Evolutionary conservation across 2,888 invertebrate genomes (phyloP), one percentile per base, ranked within the genome.

Genomic region (Ophion ventricosus): DNA sequence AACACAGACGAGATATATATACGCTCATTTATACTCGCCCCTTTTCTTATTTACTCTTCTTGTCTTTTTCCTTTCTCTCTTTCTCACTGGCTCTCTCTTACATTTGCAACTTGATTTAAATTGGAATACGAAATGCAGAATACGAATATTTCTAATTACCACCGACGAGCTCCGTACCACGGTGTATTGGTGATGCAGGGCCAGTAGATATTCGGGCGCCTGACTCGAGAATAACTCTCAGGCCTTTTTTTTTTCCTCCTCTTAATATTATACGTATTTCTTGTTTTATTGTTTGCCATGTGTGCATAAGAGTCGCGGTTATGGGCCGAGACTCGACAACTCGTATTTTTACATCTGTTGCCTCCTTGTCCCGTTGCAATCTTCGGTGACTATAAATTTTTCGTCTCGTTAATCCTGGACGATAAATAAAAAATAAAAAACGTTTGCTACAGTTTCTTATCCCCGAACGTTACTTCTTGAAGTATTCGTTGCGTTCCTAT

Each of bases 91-190:
- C 82, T 74, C 80, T 83, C 76, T 82, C 85, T 84, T 85, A 85
- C 79, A 83, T 74, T 83, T 84, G 85, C 85, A 85, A 81, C 87
- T 89, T 90, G 90, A 91, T 91, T 90, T 91, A 90, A 91, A 91
- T 90, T 91, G 91, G 90, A 92, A 91, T 90, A 88, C 88, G 86
- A 88, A 86, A 87, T 87, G 82, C 84, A 72, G 83, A 86, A 86
- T 87, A 86, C 85, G 87, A 89, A 87, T 89, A 87, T 89, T 88
- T 88, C 89, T 91, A 90, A 91, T 91, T 90, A 89, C 88, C 86
- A 85, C 83, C 84, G 85, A 85, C 87, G 87, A 83, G 69, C 56
- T 66, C 84, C 25, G 79, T 73, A 81, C 78, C 82, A 67, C 78
- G 82, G 80, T 80, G 80, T 82, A 79, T 80, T 76, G 80, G 72